Base-by-base conservation (phyloP, 2,113 vertebrate genomes). In the Sebastes schlegelii region DNA sequence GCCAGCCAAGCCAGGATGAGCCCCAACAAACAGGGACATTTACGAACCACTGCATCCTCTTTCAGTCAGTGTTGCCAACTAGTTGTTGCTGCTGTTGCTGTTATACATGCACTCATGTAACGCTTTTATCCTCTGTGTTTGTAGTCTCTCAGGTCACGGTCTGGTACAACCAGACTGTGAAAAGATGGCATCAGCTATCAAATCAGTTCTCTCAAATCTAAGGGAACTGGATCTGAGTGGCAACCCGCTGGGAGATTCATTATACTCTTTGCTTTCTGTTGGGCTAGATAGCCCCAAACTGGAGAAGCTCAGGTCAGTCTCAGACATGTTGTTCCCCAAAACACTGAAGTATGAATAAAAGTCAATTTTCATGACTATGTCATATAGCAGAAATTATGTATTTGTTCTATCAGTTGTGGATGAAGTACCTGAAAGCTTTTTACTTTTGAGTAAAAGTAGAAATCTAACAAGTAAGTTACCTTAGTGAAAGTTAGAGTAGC, bases 261-360 rank as follows among this genome's bases (percentile, higher is more conserved):
- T 83, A 12, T 17, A 2, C 17, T 55, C 60, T 45, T 9, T 83
- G 2, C 58, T 79, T 17, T 60, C 74, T 63, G 63, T 2, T 46
- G 83, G 13, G 52, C 67, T 85, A 4, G 14, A 0, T 23, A 43
- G 48, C 23, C 11, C 74, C 34, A 67, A 71, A 55, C 65, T 86
- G 55, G 57, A 86, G 45, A 88, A 54, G 21, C 80, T 88, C 62
- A 86, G 83, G 87, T 86, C 17, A 77, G 64, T 75, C n/a, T 64
- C 14, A 74, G 0, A 4, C 1, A 5, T 45, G 5, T 46, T 42
- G 21, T 55, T 70, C 10, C 68, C 52, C 10, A 21, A 71, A 55
- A 43, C 23, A 34, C 2, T 8, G 10, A 43, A 34, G 52, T 57
- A 58, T 55, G 11, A 42, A 42, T 14, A 60, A 12, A 60, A 60